Evolutionary conservation across 2,888 invertebrate species (phyloP).

Genomic region (Nymphalis polychloros): DNA sequence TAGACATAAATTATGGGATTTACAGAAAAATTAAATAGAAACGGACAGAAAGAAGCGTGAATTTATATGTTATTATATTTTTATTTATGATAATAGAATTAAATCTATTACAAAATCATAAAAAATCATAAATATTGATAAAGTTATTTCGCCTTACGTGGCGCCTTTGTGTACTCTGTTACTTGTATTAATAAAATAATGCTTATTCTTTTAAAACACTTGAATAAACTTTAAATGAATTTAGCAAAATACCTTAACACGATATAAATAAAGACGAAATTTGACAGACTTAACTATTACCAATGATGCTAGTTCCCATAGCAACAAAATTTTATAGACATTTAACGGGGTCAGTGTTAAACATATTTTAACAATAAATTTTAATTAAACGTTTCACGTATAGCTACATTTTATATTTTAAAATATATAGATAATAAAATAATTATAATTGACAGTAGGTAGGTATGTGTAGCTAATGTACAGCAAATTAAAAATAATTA

Average conservation of each 20-base stretch:
- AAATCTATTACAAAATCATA: too few species aligned
- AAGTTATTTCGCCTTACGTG: constrained; percentile 1
- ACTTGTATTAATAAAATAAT: constrained; percentile 13
- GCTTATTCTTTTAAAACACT: constrained; percentile 19
- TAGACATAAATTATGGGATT: too few species aligned
- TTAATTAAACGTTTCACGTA: neutral
- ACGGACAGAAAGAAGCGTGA: too few species aligned
- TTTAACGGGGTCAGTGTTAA: constrained; percentile 28
- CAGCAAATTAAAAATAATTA: too few species aligned
- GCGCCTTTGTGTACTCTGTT: constrained; percentile 10
- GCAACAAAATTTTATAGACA: constrained; percentile 24
- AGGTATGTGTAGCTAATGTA: too few species aligned
- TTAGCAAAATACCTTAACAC: neutral
- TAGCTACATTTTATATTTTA: neutral
- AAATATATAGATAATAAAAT: neutral
- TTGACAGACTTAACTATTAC: neutral
- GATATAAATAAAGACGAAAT: constrained; percentile 9
- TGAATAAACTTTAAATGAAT: constrained; percentile 18
- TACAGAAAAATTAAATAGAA: too few species aligned
- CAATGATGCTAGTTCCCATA: constrained; percentile 17
- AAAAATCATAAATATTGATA: neutral
- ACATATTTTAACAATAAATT: constrained; percentile 20
- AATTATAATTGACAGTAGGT: too few species aligned
- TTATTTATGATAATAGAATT: too few species aligned
- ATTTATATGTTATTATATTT: too few species aligned